Evolutionary conservation across 2,113 vertebrate genomes (phyloP), one percentile per base, ranked within the genome.

Genomic region (Rhinolophus sinicus): DNA sequence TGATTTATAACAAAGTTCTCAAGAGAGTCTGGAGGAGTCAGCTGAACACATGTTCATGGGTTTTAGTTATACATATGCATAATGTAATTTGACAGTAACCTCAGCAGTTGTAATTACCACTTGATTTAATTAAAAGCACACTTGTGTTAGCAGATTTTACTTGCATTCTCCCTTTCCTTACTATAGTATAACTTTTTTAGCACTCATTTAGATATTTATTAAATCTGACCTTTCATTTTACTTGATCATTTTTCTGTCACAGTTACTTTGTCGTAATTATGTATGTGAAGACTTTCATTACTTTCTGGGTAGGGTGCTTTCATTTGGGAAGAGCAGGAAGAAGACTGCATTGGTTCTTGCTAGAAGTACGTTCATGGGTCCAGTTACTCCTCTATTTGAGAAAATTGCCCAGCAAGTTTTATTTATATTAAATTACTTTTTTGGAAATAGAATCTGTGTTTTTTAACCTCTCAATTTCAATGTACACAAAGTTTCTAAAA

Each of bases 401-500:
- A 93, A 88, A 86, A 40, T 62, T 89, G 21, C 8, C 38, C 26
- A 21, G 0, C 60, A 52, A 62, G 40, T 22, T 88, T 93, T 83
- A 78, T 65, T 87, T 93, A 26, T 93, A 47, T 47, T 81, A 65
- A 33, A 3, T 33, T 35, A 47, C 16, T 10, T 62, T 58, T 96
- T 76, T 52, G 0, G 16, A 80, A 76, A 33, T 83, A 6, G n/a
- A 35, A 58, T 81, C 44, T 35, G 5, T 94, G 5, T 28, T 83
- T 86, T 83, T 38, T 82, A 82, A 65, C 44, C 19, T 85, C 11
- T 75, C 35, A 30, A 3, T 65, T 92, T 93, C 2, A 85, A 40
- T 78, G 30, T 54, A 19, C 0, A 9, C 1, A 89, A 87, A 76
- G 56, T 95, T 98, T 97, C 47, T 92, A 44, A 44, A 44, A 44